Evolutionary conservation across 2,113 vertebrate genomes (phyloP).

Genomic region (Formicarius rufipectus): DNA sequence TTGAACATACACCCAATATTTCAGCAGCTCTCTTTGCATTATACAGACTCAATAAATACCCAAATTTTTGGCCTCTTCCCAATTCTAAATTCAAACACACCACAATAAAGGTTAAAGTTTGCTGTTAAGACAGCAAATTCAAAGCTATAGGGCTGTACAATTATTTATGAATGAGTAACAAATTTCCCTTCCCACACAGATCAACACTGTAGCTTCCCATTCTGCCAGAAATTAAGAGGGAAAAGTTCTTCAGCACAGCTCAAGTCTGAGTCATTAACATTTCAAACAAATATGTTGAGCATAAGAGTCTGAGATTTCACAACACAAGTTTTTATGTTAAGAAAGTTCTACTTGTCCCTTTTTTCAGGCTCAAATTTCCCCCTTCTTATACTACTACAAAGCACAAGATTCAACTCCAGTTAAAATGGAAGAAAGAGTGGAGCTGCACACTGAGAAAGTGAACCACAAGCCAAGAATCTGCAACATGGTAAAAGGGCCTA

Average conservation of each 20-base stretch:
- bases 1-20: background rate
- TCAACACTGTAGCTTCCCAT: background rate
- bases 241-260: background rate
- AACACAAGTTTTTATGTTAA: background rate
- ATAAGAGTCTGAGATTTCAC: background rate
- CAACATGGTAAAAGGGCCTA: constrained; percentile 78
- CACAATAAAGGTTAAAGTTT: background rate
- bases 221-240: background rate
- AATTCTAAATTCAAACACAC: background rate
- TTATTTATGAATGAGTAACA: background rate
- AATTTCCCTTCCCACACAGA: background rate
- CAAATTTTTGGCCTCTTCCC: background rate
- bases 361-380: constrained; percentile 84
- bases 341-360: background rate
- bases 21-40: background rate
- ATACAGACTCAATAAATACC: background rate
- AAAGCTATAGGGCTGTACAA: background rate
- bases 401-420: constrained; percentile 36
- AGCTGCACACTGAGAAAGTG: background rate
- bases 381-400: constrained; percentile 81
- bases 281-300: background rate
- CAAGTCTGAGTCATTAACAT: background rate
- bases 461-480: constrained; percentile 86
- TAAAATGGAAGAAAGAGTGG: background rate
- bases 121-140: background rate